Base-by-base conservation (phyloP, 1,140 invertebrate genomes). In the Aphaenogaster floridana region DNA sequence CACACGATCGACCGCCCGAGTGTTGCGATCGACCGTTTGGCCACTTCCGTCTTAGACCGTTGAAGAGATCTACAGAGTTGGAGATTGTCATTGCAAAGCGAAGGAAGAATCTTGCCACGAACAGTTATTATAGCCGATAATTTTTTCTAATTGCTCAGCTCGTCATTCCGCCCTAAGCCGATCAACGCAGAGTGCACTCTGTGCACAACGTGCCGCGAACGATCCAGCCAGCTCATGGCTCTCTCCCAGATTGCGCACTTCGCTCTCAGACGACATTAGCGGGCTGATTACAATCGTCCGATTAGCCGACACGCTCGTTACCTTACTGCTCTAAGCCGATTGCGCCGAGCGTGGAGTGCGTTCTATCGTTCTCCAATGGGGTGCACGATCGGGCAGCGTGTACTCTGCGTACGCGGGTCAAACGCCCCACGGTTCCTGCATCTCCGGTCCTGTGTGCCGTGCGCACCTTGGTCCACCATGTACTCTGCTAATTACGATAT, bases 211-310 rank as follows among this genome's bases (percentile, higher is more conserved):
- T 4, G n/a, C n/a, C 3, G n/a, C 74, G 39, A 61, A 77, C 21
- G 11, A 34, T 48, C 9, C 39, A 34, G 34, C 17, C 71, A 50
- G 45, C 76, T 36, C 8, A 0, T 45, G 34, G 21, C 59, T 61
- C 34, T 71, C 68, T 7, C 15, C 1, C 21, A 28, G 36, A 81
- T 71, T 57, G n/a, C 9, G 21, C 39, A 15, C n/a, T 71, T 71
- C 42, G 79, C 79, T 81, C 79, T 57, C 52, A 21, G 50, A 71
- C 64, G 59, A 81, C 50, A 69, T 81, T 71, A 81, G 21, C 66
- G 39, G 21, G 36, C 66, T 68, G 68, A 81, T 81, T 81, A 81
- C 36, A 79, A 50, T 54, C 63, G 45, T 52, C 68, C 80, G 80
- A 83, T 59, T 72, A 72, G 21, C 64, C 64, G 34, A 68, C 34